These are phyloP conservation scores for Leptoclinus maculatus DNA, from an alignment of 2,797 vertebrate genomes.

Conservation along the genomic window DNA sequence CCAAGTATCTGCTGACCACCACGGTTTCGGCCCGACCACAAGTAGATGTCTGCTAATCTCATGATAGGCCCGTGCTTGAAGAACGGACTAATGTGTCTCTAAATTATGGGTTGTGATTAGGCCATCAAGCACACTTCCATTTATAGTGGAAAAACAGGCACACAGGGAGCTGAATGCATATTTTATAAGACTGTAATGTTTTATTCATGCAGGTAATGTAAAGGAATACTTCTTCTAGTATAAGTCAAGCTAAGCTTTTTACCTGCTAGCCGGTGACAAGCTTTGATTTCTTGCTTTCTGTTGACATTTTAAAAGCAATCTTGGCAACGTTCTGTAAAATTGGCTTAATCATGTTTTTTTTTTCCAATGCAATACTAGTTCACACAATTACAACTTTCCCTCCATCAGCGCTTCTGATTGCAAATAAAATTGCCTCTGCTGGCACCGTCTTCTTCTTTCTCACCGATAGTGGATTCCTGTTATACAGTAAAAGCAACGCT, in stretches of 20 bases:
- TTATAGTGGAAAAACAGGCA: slow-evolving; percentile 52
- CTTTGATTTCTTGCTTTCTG: slow-evolving; percentile 19
- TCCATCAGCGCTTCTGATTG: slow-evolving; percentile 10
- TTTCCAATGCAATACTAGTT: slow-evolving; percentile 1
- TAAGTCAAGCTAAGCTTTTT: slow-evolving; percentile 8
- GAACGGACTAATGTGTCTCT: slow-evolving; percentile 58
- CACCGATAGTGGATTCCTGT: neutral
- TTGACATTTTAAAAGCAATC: slow-evolving; percentile 41
- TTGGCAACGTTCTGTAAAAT: slow-evolving; percentile 16
- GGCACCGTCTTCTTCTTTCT: neutral
- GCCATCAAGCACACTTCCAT: slow-evolving; percentile 54
- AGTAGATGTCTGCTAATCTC: slow-evolving; percentile 62
- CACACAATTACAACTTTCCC: slow-evolving; percentile 7
- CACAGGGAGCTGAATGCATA: slow-evolving; percentile 38
- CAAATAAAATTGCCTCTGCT: slow-evolving; percentile 1
- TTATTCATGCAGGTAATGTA: slow-evolving; percentile 50
- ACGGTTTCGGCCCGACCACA: slow-evolving; percentile 50
- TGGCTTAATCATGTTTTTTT: slow-evolving; percentile 14
- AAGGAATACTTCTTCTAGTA: slow-evolving; percentile 7
- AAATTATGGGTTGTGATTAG: slow-evolving; percentile 68
- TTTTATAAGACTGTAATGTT: slow-evolving; percentile 37
- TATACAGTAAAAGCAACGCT: neutral
- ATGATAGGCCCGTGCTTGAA: slow-evolving; percentile 53
- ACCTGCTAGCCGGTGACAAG: neutral
- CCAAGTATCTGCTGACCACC: slow-evolving; percentile 65